Evolutionary conservation across 2,888 invertebrate genomes (phyloP).

Genomic region (Drosophila testacea): DNA sequence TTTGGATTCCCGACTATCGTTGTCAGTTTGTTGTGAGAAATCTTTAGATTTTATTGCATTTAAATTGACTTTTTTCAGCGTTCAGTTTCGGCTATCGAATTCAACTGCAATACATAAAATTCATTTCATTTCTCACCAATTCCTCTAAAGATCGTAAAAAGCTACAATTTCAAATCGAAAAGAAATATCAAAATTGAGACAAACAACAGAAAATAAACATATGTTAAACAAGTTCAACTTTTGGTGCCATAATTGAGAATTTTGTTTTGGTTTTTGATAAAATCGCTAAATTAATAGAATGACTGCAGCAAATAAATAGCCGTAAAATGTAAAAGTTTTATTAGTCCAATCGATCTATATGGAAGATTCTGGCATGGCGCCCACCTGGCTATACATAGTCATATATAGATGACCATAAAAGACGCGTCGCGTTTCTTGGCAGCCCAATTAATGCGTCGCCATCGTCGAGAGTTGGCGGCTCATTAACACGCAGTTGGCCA

Average conservation of each 20-base stretch:
- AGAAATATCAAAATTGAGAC: conserved; percentile 18
- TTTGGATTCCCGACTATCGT: conserved; percentile 28
- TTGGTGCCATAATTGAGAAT: conserved; percentile 52
- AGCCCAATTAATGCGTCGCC: conserved; percentile 72
- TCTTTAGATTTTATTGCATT: conserved; percentile 72
- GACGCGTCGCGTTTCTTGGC: conserved; percentile 45
- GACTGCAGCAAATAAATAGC: conserved; percentile 43
- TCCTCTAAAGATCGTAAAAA: conserved; percentile 45
- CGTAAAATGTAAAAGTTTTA: conserved; percentile 69
- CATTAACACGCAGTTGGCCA: conserved; percentile 72
- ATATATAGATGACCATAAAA: conserved; percentile 62
- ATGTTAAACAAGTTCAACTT: conserved; percentile 60
- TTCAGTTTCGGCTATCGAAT: conserved; percentile 63
- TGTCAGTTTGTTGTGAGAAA: conserved; percentile 61
- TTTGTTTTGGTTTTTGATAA: conserved; percentile 57
- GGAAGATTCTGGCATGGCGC: conserved; percentile 52
- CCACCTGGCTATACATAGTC: conserved; percentile 58
- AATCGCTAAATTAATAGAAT: conserved; percentile 65
- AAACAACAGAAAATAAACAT: conserved; percentile 24
- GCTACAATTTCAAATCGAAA: conserved; percentile 49
- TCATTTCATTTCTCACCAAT: conserved; percentile 42
- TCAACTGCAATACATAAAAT: conserved; percentile 57
- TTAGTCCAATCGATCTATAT: conserved; percentile 43
- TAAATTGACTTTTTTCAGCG: conserved; percentile 73
- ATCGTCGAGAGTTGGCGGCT: conserved; percentile 72